These are phyloP conservation scores for Halcyon smyrnensis DNA, from an alignment of 2,797 vertebrate genomes.

Conservation along the genomic window DNA sequence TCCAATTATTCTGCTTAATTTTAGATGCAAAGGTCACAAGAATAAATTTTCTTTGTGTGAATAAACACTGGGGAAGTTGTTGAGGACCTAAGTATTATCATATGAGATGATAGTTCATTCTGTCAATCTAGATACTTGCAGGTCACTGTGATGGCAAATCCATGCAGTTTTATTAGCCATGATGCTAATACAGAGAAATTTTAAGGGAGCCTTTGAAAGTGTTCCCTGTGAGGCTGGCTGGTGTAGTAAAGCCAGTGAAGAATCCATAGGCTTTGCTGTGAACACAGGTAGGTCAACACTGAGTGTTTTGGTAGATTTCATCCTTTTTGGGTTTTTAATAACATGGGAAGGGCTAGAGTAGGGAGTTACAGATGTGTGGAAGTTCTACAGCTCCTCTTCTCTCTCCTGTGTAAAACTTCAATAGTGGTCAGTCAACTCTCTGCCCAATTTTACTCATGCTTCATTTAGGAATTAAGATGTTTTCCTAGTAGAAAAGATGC, in stretches of 20 bases:
- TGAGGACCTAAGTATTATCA: not conserved
- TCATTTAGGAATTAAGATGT: not conserved
- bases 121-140: not conserved
- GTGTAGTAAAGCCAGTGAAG: not conserved
- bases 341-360: not conserved
- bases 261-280: not conserved
- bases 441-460: not conserved
- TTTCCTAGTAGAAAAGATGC: not conserved
- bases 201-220: not conserved
- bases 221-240: not conserved
- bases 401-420: not conserved
- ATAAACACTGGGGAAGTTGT: constrained; percentile 39
- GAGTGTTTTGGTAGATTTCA: not conserved
- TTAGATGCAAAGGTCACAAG: constrained; percentile 56
- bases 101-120: not conserved
- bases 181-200: not conserved
- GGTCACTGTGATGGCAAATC: not conserved
- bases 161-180: not conserved
- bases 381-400: not conserved
- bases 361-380: not conserved
- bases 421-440: not conserved
- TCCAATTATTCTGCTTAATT: constrained; percentile 69
- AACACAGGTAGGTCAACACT: not conserved
- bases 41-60: constrained; percentile 44
- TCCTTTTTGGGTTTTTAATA: not conserved